phyloP scores from a whole-genome alignment of 2,113 vertebrate species.

The Mellivora capensis region DNA sequence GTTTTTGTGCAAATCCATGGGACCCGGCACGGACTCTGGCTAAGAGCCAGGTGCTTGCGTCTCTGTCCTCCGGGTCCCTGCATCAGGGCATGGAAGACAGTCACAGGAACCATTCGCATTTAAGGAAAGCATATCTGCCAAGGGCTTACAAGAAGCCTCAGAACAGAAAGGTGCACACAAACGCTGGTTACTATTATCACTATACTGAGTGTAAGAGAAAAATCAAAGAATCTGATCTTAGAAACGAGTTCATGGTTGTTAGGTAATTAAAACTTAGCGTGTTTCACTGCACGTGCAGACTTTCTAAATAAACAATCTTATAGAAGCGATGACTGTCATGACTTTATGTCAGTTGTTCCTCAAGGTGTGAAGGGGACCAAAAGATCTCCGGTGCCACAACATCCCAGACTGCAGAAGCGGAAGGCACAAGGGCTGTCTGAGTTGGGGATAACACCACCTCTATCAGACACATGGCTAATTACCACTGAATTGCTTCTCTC shows the following conservation, averaged over 20 bases:
- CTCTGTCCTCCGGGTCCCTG: background rate
- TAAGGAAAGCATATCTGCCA: background rate
- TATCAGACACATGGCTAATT: background rate
- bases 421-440: background rate
- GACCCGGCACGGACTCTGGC: accelerated
- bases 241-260: background rate
- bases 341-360: background rate
- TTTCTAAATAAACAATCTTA: background rate
- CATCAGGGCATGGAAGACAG: background rate
- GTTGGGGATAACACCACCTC: background rate
- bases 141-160: background rate
- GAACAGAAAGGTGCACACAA: background rate
- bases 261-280: background rate
- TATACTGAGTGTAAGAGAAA: background rate
- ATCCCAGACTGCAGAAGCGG: background rate
- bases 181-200: accelerated
- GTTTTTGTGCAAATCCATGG: background rate
- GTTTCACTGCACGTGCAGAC: accelerated
- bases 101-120: accelerated
- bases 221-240: background rate
- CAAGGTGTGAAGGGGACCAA: background rate
- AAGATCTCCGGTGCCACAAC: background rate
- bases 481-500: background rate
- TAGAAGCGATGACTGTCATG: background rate
- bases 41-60: accelerated